Evolutionary conservation across 2,888 invertebrate genomes (phyloP), one percentile per base, ranked within the genome.

Genomic region (Ceraclea dissimilis): DNA sequence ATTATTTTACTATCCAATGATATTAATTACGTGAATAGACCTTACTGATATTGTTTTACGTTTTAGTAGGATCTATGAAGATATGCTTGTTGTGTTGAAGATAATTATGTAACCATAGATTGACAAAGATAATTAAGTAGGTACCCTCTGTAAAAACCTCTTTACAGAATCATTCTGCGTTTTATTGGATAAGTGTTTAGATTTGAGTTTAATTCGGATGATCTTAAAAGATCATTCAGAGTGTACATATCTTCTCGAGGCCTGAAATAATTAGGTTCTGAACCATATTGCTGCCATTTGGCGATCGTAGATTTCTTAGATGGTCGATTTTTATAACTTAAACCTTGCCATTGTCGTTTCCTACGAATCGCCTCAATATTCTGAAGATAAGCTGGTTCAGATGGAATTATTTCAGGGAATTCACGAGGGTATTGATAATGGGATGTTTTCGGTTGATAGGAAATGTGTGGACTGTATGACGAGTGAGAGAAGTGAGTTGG

Each of bases 221-320:
- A 74, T 62, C 76, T 74, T 54, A 83, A 70, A 48, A 83, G 70
- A 64, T 82, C 81, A 6, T 81, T 79, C 51, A 83, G 70, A 1
- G 80, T 80, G 68, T 82, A 81, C 49, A 80, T 74, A 64, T 82
- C 81, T 61, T 81, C 81, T 44, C 78, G 75, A 60, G 78, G 75
- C 57, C 76, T 66, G 4, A 39, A 8, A 56, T 70, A 66, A 5
- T 72, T 71, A 2, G 71, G 71, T 51, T 72, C 73, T 53, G 68
- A 69, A n/a, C n/a, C n/a, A n/a, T n/a, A n/a, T n/a, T n/a, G n/a
- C 33, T 71, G 64, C 67, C 81, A 82, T 65, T 79, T 75, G 19
- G 82, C 77, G 1, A 83, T 81, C 82, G 82, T 82, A 66, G 82
- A 83, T 39, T 82, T 74, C 68, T 83, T 83, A 17, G 60, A 49